These are phyloP conservation scores for Ethmia dodecea DNA, from an alignment of 2,888 invertebrate species.

Conservation along the genomic window DNA sequence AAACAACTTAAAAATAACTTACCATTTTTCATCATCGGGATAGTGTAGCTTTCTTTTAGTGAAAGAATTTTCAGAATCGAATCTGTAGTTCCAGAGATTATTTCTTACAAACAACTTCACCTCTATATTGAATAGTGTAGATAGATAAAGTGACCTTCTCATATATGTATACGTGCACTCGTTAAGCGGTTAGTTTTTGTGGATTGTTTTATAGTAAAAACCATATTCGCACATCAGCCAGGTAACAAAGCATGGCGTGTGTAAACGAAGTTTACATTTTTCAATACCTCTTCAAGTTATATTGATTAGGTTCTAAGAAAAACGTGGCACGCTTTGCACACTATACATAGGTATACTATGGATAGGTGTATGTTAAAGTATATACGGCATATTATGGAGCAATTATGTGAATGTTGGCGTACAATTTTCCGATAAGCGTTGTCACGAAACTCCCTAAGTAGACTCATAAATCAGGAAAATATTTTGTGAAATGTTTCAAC, in stretches of 20 bases:
- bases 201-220: too few species aligned
- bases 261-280: constrained; percentile 44
- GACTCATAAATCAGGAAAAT: constrained; percentile 7
- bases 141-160: too few species aligned
- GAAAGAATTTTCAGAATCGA: too few species aligned
- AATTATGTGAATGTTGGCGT: constrained; percentile 22
- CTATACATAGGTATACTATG: constrained; percentile 22
- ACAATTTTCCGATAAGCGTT: constrained; percentile 23
- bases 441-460: constrained; percentile 23
- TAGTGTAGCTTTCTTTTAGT: too few species aligned
- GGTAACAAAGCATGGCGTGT: constrained; percentile 37
- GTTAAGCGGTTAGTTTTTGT: too few species aligned
- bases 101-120: too few species aligned
- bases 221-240: constrained; percentile 3
- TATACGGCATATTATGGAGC: constrained; percentile 24
- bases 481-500: constrained; percentile 5
- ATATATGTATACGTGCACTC: too few species aligned
- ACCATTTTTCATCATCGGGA: too few species aligned
- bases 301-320: constrained; percentile 60
- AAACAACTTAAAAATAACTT: too few species aligned
- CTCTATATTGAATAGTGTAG: too few species aligned
- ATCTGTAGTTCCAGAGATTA: too few species aligned
- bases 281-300: constrained; percentile 54
- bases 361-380: constrained; percentile 12
- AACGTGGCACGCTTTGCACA: constrained; percentile 37